Percentiles rank a stretch among this genome's conserved stretches.
Conservation (phyloP, 2,113 vertebrate genomes). For the Bubo blakistoni region DNA sequence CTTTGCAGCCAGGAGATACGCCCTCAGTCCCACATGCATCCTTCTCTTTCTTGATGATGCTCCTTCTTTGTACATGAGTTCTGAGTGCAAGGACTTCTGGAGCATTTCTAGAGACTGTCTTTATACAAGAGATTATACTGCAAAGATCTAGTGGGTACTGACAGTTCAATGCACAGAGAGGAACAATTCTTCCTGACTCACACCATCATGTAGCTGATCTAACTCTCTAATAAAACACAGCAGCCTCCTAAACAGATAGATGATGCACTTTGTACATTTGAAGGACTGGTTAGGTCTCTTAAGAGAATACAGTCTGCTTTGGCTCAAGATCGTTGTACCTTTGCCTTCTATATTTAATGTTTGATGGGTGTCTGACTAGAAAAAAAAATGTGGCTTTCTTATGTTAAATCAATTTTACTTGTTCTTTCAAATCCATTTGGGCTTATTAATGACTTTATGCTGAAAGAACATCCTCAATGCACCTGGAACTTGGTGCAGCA, state of each 20-base stretch:
- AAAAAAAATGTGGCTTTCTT: not conserved
- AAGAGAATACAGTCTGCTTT: not conserved
- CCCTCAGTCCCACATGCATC: no score
- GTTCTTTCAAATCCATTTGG: not conserved
- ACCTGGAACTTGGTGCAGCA: not conserved
- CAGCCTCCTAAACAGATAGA: not conserved
- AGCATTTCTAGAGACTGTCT: not conserved
- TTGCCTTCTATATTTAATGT: not conserved
- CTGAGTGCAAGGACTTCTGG: not conserved
- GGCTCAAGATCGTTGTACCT: not conserved
- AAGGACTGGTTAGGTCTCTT: not conserved
- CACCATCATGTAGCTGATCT: not conserved
- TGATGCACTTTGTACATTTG: not conserved
- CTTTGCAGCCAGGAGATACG: not conserved
- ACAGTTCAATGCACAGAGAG: not conserved
- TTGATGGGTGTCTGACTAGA: not conserved
- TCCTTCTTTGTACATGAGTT: not conserved
- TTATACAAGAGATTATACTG: not conserved
- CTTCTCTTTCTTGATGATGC: not conserved
- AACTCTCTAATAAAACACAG: not conserved
- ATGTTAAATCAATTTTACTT: not conserved
- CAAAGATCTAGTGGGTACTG: not conserved
- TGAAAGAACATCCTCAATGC: not conserved
- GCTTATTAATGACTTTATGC: not conserved
- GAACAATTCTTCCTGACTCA: not conserved